phyloP scores from a whole-genome alignment of 2,888 invertebrate genomes.

The Lottia gigantea region DNA sequence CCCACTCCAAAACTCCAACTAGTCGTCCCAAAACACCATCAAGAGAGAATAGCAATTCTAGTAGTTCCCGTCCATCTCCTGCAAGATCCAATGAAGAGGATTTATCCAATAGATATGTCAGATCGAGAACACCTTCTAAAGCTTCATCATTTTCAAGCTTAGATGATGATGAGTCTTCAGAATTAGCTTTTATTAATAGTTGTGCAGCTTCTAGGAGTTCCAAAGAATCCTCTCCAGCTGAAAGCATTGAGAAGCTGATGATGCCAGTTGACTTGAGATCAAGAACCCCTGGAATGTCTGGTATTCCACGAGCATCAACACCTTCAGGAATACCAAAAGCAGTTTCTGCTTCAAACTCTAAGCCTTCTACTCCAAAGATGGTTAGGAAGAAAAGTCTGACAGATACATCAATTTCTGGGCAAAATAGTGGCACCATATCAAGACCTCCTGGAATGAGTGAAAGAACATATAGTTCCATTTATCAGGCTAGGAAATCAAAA shows the following conservation, averaged over 20 bases:
- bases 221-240: conserved; percentile 3
- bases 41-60: too few relatives aligned
- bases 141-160: conserved; percentile 1
- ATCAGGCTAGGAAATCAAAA: conserved; percentile 42
- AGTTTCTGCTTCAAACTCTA: conserved; percentile 32
- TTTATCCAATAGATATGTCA: neutral
- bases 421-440: conserved; percentile 8
- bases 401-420: conserved; percentile 11
- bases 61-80: neutral
- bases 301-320: conserved; percentile 29
- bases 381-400: neutral
- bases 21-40: conserved; percentile 7
- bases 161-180: neutral
- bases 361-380: conserved; percentile 26
- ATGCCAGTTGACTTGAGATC: conserved; percentile 17
- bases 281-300: conserved; percentile 12
- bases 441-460: conserved; percentile 24
- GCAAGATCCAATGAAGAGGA: conserved; percentile 14
- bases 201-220: conserved; percentile 1
- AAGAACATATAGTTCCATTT: conserved; percentile 46
- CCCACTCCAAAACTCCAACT: neutral
- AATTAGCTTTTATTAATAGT: neutral
- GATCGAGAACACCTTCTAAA: conserved; percentile 2
- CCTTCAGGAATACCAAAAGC: conserved; percentile 44
- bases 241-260: neutral